Conservation (phyloP, 2,888 invertebrate genomes). For the Lamellibrachia satsuma region DNA sequence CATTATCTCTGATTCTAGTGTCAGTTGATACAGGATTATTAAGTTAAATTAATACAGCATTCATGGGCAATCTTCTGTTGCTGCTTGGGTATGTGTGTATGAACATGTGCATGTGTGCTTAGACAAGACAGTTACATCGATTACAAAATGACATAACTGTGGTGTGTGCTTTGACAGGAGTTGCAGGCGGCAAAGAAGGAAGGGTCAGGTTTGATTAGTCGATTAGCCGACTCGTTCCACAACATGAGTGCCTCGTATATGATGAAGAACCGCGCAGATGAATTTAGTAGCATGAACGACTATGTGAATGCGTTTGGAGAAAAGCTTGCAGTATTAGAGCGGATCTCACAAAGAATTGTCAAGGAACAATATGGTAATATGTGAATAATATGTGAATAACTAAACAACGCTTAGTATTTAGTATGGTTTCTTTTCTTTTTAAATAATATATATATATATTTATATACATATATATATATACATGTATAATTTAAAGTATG, state of each 20-base stretch:
- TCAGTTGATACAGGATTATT: no score
- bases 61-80: no score
- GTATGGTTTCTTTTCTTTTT: neutral
- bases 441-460: neutral
- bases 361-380: constrained; percentile 43
- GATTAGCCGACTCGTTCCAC: constrained; percentile 72
- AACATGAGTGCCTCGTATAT: constrained; percentile 70
- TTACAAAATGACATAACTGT: neutral
- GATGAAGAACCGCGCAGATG: constrained; percentile 71
- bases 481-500: no score
- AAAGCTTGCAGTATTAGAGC: constrained; percentile 73
- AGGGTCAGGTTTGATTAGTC: constrained; percentile 70
- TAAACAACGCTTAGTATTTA: no score
- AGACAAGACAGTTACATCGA: neutral
- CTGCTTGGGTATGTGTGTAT: no score
- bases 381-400: neutral
- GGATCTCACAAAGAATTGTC: constrained; percentile 69
- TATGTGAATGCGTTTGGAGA: constrained; percentile 73
- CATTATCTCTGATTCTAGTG: no score
- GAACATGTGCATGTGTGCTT: neutral
- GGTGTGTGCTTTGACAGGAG: constrained; percentile 67
- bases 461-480: no score
- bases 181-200: constrained; percentile 73
- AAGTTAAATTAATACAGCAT: no score
- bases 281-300: constrained; percentile 74